Evolutionary conservation across 2,113 vertebrate genomes (phyloP).

Genomic region (Emberiza fucata): DNA sequence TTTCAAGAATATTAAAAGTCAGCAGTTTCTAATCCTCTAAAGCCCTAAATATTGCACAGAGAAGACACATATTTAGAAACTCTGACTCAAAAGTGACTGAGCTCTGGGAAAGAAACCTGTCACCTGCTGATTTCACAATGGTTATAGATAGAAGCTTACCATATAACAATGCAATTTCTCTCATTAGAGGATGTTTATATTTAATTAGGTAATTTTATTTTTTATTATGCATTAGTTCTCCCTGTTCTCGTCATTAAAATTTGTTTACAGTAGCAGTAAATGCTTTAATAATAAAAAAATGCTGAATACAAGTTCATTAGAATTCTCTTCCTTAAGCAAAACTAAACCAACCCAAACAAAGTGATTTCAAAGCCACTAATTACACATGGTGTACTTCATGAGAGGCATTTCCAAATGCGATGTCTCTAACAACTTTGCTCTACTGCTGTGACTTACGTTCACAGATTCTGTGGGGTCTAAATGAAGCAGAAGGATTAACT

Average conservation of each 20-base stretch:
- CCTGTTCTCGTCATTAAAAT: neutral
- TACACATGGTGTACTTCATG: neutral
- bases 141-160: neutral
- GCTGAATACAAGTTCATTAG: neutral
- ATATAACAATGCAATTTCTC: neutral
- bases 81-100: neutral
- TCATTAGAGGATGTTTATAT: neutral
- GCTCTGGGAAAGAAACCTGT: neutral
- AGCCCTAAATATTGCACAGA: neutral
- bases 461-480: conserved; percentile 36
- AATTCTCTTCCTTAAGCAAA: neutral
- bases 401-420: neutral
- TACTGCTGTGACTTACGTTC: conserved; percentile 2
- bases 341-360: neutral
- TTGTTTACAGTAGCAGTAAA: neutral
- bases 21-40: neutral
- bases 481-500: conserved; percentile 44
- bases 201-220: neutral
- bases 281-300: neutral
- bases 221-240: neutral
- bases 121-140: neutral
- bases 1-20: neutral
- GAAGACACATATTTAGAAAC: neutral
- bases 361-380: neutral
- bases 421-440: conserved; percentile 24